Conservation (phyloP, 1,140 invertebrate genomes). For the Pseudomyrmex gracilis region DNA sequence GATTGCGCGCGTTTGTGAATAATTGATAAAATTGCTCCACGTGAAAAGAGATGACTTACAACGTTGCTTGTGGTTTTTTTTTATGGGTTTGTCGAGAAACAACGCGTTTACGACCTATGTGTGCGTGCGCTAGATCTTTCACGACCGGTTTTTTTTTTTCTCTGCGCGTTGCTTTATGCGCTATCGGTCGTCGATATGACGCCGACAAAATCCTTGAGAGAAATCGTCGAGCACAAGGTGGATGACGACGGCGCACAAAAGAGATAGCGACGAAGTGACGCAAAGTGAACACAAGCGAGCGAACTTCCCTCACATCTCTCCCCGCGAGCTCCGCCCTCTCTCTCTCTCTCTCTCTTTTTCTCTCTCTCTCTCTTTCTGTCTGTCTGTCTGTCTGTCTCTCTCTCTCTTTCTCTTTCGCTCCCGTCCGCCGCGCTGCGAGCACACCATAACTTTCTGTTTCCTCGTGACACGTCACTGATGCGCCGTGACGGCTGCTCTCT, state of each 20-base stretch:
- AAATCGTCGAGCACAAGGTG: slow-evolving; percentile 43
- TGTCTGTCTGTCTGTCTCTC: no score
- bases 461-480: slow-evolving; percentile 72
- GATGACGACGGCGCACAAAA: slow-evolving; percentile 63
- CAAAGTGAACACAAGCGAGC: slow-evolving; percentile 53
- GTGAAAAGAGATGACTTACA: background rate
- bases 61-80: background rate
- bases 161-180: background rate
- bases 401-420: background rate
- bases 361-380: no score
- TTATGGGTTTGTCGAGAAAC: background rate
- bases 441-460: slow-evolving; percentile 63
- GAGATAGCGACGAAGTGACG: slow-evolving; percentile 71
- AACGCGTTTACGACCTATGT: background rate
- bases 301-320: slow-evolving; percentile 29
- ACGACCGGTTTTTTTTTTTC: background rate
- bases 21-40: background rate
- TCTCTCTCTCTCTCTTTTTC: no score
- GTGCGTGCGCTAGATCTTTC: no score
- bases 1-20: background rate
- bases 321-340: no score
- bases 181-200: background rate
- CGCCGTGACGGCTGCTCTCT: slow-evolving; percentile 62
- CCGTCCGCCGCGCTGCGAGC: background rate
- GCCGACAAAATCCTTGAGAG: slow-evolving; percentile 40